phyloP scores from a whole-genome alignment of 2,797 vertebrate genomes.

The Sternotherus odoratus region DNA sequence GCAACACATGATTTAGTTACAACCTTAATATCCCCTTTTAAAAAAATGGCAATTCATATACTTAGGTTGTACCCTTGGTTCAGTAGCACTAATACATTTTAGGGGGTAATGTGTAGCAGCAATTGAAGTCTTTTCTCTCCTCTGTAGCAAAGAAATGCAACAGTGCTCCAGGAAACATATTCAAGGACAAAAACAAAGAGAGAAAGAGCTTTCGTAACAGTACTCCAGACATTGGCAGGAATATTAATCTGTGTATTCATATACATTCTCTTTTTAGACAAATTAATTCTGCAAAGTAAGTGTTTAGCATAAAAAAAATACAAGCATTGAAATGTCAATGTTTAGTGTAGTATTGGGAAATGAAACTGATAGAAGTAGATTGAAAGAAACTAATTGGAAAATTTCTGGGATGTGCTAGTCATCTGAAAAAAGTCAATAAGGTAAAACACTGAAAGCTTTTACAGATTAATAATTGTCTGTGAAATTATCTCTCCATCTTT shows the following conservation, averaged over 20 bases:
- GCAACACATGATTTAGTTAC: neutral
- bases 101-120: neutral
- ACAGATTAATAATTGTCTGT: conserved; percentile 57
- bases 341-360: conserved; percentile 66
- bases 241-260: conserved; percentile 65
- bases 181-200: conserved; percentile 41
- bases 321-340: conserved; percentile 61
- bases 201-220: conserved; percentile 40
- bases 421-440: conserved; percentile 34
- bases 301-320: conserved; percentile 71
- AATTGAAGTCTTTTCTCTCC: neutral
- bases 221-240: conserved; percentile 48
- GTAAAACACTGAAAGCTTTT: conserved; percentile 31
- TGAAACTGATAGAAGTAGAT: conserved; percentile 47
- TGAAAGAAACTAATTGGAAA: conserved; percentile 70
- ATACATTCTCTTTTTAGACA: conserved; percentile 48
- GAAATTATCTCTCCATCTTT: conserved; percentile 37
- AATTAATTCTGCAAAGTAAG: conserved; percentile 68
- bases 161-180: conserved; percentile 13
- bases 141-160: neutral
- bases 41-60: neutral
- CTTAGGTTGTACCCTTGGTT: neutral
- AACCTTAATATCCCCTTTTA: neutral
- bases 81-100: neutral
- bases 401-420: conserved; percentile 20